Evolutionary conservation across 2,113 vertebrate species (phyloP), one percentile per base, ranked within the genome.

Genomic region (Todiramphus saurophagus): DNA sequence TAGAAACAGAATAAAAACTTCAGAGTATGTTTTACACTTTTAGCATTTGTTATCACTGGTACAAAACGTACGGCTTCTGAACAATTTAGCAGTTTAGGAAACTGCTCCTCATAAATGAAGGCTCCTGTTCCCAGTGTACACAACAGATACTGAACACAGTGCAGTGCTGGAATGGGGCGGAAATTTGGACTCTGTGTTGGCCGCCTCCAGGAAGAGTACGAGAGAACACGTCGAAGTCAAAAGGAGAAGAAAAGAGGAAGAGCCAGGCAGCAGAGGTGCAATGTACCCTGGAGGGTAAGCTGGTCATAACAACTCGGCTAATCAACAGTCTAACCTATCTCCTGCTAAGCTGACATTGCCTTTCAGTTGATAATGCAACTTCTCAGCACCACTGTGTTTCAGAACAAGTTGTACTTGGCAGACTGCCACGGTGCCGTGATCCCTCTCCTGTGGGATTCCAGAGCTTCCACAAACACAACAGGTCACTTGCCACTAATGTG

Each of bases 371-470:
- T 95, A 98, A 97, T 77, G 63, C 93, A 89, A 93, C 73, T 97
- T 89, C 92, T 72, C 89, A 93, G 96, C 95, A 50, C 87, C 46
- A 39, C 84, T 44, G 43, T 30, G 73, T 62, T 96, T 96, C 94
- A 89, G 87, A 94, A 98, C 96, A 97, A 97, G 94, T 88, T 97
- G 95, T 97, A 91, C 95, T 97, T 97, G 95, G 95, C 94, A 62
- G 44, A 16, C 48, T 72, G 97, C 96, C 95, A 91, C 3, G 51
- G 66, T 67, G 94, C 83, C 81, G 53, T 78, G 93, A 97, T 97
- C 91, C 94, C 96, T 95, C 96, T 96, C 96, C 89, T 87, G 79
- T 4, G n/a, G 95, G 97, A 97, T 95, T 96, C 96, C 93, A 96
- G 62, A 95, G 92, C 95, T 94, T 97, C 92, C 95, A 96, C 89